These are phyloP conservation scores for Plectropomus leopardus DNA, from an alignment of 2,113 vertebrate species.

Conservation along the genomic window DNA sequence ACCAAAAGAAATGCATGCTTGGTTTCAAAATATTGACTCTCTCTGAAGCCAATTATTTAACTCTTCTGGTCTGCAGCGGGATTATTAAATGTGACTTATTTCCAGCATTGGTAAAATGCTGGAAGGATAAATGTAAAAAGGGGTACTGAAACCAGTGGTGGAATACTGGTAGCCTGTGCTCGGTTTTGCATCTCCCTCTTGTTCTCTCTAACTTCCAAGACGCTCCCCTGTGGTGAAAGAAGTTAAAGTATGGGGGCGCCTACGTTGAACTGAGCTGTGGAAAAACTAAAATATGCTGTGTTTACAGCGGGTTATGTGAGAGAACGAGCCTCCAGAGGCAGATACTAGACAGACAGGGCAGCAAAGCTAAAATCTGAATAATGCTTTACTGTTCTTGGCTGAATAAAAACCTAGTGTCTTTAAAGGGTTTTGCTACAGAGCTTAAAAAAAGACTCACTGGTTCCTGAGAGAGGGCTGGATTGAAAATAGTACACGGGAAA, in stretches of 20 bases:
- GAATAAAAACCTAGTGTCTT: constrained; percentile 35
- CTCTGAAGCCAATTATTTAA: constrained; percentile 31
- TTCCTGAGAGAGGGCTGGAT: background rate
- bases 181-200: background rate
- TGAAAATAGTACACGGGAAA: background rate
- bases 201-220: constrained; percentile 12
- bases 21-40: constrained; percentile 60
- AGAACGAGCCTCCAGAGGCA: constrained; percentile 45
- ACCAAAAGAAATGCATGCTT: constrained; percentile 20
- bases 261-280: constrained; percentile 33
- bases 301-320: constrained; percentile 52
- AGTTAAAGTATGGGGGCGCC: constrained; percentile 15
- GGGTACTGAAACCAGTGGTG: constrained; percentile 5
- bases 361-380: constrained; percentile 37
- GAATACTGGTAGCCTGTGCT: constrained; percentile 3
- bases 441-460: constrained; percentile 3
- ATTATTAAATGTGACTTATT: constrained; percentile 9
- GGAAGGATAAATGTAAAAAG: no score
- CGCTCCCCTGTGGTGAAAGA: constrained; percentile 6
- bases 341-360: constrained; percentile 8
- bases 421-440: background rate
- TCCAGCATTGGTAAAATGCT: constrained; percentile 31
- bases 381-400: constrained; percentile 39
- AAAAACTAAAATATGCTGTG: constrained; percentile 60
- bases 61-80: constrained; percentile 10